Base-by-base conservation (phyloP, 2,113 vertebrate genomes). In the Arizona elegans region DNA sequence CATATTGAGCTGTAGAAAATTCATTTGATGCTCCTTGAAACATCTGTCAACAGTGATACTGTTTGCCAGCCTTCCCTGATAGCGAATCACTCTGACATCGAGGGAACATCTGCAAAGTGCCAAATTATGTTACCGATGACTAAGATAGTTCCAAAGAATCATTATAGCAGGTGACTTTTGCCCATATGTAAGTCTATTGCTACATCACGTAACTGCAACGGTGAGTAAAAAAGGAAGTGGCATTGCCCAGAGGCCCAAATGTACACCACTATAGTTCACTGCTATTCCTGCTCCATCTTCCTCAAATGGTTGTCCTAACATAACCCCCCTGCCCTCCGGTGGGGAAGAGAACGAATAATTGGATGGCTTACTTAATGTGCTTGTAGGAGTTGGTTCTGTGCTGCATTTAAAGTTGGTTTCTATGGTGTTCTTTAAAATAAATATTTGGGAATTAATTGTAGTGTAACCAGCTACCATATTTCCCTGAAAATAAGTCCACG, bases 111-210 rank as follows among this genome's bases (percentile, higher is more conserved):
- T 0, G 0, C 75, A 0, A 3, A 86, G 24, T 91, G 81, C 92
- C 94, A 91, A 92, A 93, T 91, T 55, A 33, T 87, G 94, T 90
- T 93, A 11, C 50, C 33, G 93, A 91, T 65, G 62, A 59, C 15
- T 56, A 81, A 93, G 91, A 95, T 15, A 26, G 85, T 94, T 93
- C 90, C 10, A 0, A 92, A 91, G 92, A 75, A 62, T 86, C 89
- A 87, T 86, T 86, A 52, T 91, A 56, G 75, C 92, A 92, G 87
- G 90, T 92, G 65, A 86, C 92, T 93, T 91, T 91, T 94, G 91
- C 88, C 93, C 93, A 92, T 87, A 91, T 93, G 94, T 94, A 65
- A 94, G 81, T 92, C 81, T 87, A 86, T 93, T 94, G 93, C 75
- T 2, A 0, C 29, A 7, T 54, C 92, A 88, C 90, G n/a, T 75